A percentile compares a stretch with the other conserved stretches of the same genome.
phyloP scores from a whole-genome alignment of 2,113 vertebrate genomes.

The Oncorhynchus kisutch region DNA sequence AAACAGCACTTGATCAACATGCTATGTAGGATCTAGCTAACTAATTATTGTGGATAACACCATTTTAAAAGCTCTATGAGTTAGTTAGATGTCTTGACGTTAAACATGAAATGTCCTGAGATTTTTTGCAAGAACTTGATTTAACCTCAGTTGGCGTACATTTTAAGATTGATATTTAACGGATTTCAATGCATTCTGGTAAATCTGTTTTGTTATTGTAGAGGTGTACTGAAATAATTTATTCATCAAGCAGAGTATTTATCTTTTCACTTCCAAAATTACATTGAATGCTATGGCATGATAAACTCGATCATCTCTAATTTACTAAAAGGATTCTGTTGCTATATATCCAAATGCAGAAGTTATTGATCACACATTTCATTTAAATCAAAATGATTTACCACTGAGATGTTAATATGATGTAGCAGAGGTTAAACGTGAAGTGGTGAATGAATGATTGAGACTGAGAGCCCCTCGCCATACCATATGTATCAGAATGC shows the following conservation, averaged over 20 bases:
- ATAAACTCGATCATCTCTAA: no score
- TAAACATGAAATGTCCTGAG: not conserved
- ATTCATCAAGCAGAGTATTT: no score
- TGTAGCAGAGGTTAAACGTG: not conserved
- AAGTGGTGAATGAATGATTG: conserved; percentile 39
- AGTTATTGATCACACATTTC: no score
- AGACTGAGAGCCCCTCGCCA: conserved; percentile 26
- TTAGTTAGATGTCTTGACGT: not conserved
- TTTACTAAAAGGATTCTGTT: not conserved
- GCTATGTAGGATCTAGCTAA: not conserved
- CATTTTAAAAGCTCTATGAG: not conserved
- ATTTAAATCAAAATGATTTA: no score
- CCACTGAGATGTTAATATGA: not conserved
- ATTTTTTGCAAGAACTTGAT: not conserved
- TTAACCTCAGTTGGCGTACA: not conserved
- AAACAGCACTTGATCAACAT: no score
- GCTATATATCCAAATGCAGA: not conserved
- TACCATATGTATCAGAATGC: conserved; percentile 22
- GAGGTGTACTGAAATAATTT: no score
- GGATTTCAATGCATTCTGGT: no score
- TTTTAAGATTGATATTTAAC: not conserved
- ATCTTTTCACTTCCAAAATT: no score
- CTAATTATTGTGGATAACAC: not conserved
- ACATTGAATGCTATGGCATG: no score
- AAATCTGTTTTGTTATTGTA: no score